A percentile compares a stretch with the other conserved stretches of the same genome.
Evolutionary conservation across 2,888 invertebrate genomes (phyloP).

Genomic region (Ormyrus nitidulus): DNA sequence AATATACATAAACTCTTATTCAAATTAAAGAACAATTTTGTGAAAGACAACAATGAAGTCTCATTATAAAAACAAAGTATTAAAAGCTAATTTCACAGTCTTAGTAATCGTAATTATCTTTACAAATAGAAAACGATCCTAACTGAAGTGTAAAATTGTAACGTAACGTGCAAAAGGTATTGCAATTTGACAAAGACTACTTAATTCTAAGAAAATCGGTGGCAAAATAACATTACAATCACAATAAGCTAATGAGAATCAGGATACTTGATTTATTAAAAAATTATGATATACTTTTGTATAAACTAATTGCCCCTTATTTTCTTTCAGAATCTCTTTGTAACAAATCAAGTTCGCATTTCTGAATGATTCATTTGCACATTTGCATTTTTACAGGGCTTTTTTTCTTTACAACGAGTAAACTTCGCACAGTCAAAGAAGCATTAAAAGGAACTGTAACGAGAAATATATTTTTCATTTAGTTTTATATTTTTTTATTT

Average conservation of each 20-base stretch:
- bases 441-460: no score
- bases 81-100: slow-evolving; percentile 48
- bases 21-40: slow-evolving; percentile 31
- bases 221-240: slow-evolving; percentile 50
- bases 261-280: slow-evolving; percentile 12
- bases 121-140: slow-evolving; percentile 34
- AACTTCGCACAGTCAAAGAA: slow-evolving; percentile 7
- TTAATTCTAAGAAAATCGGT: slow-evolving; percentile 16
- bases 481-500: no score
- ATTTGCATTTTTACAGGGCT: neutral
- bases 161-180: slow-evolving; percentile 24
- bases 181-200: neutral
- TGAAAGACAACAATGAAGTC: slow-evolving; percentile 15
- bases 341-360: slow-evolving; percentile 16
- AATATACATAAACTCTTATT: slow-evolving; percentile 24
- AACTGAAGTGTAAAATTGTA: slow-evolving; percentile 11
- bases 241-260: slow-evolving; percentile 43
- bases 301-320: neutral
- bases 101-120: slow-evolving; percentile 22
- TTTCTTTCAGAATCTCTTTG: neutral
- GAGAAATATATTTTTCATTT: no score
- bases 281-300: neutral
- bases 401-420: neutral
- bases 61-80: slow-evolving; percentile 16
- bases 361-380: neutral